These are phyloP conservation scores for Acronicta psi DNA, from an alignment of 2,888 invertebrate genomes.

Conservation along the genomic window DNA sequence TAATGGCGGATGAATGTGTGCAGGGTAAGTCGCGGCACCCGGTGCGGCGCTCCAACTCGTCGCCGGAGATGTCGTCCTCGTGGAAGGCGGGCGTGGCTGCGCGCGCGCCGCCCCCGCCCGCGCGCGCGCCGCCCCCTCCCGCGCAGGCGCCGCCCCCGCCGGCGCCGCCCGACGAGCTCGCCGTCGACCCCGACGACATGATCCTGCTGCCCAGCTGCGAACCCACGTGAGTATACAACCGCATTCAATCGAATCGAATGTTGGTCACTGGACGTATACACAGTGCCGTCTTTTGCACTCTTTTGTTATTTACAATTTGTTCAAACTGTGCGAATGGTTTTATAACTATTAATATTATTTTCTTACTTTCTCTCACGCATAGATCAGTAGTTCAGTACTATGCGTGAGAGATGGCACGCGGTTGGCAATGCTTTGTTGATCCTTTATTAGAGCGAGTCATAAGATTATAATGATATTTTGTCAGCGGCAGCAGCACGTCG, in stretches of 20 bases:
- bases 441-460: too few species aligned
- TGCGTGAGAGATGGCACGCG: not conserved
- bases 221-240: slow-evolving; percentile 69
- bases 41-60: slow-evolving; percentile 96
- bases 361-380: not conserved
- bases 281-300: too few species aligned
- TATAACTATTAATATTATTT: too few species aligned
- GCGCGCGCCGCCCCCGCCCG: slow-evolving; percentile 36
- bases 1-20: not conserved
- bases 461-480: not conserved
- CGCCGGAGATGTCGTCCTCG: slow-evolving; percentile 97
- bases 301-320: too few species aligned
- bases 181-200: slow-evolving; percentile 65
- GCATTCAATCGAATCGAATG: too few species aligned
- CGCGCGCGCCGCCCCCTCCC: slow-evolving; percentile 25
- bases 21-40: slow-evolving; percentile 92
- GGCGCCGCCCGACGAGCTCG: slow-evolving; percentile 43
- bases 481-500: slow-evolving; percentile 59
- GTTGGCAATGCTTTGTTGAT: too few species aligned
- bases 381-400: not conserved
- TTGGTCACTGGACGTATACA: too few species aligned
- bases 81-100: slow-evolving; percentile 90
- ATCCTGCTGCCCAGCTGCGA: slow-evolving; percentile 77
- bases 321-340: too few species aligned
- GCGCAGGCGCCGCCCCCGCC: slow-evolving; percentile 22